Evolutionary conservation across 2,888 invertebrate species (phyloP).

Genomic region (Auanema freiburgensis): DNA sequence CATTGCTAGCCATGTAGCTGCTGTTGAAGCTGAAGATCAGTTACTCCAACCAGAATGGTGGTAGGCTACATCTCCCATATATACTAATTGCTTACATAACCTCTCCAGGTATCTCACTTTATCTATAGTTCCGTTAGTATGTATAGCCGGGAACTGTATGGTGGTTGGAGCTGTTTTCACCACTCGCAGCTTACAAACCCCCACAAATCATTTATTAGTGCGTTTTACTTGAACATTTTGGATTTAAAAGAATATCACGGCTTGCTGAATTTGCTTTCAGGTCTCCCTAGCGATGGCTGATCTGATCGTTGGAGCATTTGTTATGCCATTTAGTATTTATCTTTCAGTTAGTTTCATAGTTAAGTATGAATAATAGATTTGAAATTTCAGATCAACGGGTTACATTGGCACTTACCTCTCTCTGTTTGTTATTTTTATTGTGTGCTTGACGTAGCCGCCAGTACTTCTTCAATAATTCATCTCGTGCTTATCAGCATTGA

Average conservation of each 20-base stretch:
- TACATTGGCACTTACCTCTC: constrained; percentile 63
- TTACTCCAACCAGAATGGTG: constrained; percentile 35
- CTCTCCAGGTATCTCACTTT: constrained; percentile 28
- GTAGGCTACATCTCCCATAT: not conserved
- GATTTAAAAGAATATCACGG: not conserved
- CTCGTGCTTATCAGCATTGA: constrained; percentile 63
- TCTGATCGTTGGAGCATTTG: constrained; percentile 58
- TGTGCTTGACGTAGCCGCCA: constrained; percentile 61
- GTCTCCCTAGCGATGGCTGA: constrained; percentile 62
- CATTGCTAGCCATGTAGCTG: constrained; percentile 25
- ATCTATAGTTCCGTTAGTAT: constrained; percentile 41
- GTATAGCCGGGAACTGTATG: constrained; percentile 53
- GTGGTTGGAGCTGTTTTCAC: constrained; percentile 61
- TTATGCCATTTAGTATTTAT: constrained; percentile 63
- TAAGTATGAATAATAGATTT: not conserved
- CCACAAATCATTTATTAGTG: constrained; percentile 56
- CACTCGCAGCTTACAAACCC: constrained; percentile 59
- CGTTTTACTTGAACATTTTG: not conserved
- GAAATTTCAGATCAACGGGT: constrained; percentile 55
- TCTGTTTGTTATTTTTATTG: constrained; percentile 61
- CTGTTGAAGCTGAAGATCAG: constrained; percentile 29
- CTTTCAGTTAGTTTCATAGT: constrained; percentile 45
- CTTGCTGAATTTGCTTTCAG: constrained; percentile 26
- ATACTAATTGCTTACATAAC: not conserved
- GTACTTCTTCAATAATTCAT: constrained; percentile 64